Percentiles rank a stretch among this genome's conserved stretches.
These are phyloP conservation scores for Papilio demoleus DNA, from an alignment of 2,888 invertebrate genomes.

Conservation along the genomic window DNA sequence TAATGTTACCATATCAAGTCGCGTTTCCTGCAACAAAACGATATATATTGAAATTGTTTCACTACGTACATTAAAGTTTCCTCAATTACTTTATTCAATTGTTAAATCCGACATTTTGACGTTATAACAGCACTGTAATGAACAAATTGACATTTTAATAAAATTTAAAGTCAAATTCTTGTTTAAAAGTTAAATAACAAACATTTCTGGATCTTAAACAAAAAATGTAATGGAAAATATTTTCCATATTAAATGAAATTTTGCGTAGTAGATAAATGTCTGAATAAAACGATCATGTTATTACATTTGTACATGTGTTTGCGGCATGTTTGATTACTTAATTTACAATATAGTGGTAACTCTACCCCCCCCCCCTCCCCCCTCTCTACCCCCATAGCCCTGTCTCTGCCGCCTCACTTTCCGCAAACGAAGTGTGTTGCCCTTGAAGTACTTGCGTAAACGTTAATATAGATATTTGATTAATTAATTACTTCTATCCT, in stretches of 20 bases:
- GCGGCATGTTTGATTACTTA: not conserved
- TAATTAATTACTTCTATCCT: not conserved
- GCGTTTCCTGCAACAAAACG: not conserved
- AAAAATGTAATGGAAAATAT: too few relatives aligned
- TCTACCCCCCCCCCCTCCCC: not conserved
- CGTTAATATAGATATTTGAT: not conserved
- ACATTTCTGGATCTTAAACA: too few relatives aligned
- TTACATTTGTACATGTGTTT: not conserved
- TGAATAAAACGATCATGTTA: not conserved
- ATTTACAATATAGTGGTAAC: not conserved
- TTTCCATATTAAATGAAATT: too few relatives aligned
- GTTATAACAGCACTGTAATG: not conserved
- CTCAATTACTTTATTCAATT: not conserved
- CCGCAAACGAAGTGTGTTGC: not conserved
- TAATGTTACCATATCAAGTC: not conserved
- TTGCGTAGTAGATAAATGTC: too few relatives aligned
- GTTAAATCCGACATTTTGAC: not conserved
- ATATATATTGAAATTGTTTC: not conserved
- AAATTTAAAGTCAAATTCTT: too few relatives aligned
- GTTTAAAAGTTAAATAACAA: too few relatives aligned
- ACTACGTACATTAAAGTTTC: not conserved
- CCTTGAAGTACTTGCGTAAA: not conserved
- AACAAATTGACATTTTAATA: too few relatives aligned
- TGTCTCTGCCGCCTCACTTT: too few relatives aligned
- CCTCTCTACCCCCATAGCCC: not conserved